Evolutionary conservation across 2,113 vertebrate species (phyloP), one percentile per base, ranked within the genome.

Genomic region (Plestiodon gilberti): DNA sequence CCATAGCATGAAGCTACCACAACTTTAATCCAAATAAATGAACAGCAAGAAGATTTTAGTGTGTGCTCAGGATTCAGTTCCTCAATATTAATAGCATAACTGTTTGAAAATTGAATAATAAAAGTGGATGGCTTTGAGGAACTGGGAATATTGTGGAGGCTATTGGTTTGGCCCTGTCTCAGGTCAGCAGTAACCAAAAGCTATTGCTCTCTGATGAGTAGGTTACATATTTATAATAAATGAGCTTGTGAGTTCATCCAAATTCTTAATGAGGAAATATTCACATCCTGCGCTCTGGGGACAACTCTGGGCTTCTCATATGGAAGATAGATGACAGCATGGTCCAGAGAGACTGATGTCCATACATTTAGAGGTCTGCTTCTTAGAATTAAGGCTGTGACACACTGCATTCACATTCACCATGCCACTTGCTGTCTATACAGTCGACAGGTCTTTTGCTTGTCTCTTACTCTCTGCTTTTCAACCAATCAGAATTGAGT

Each of bases 211-310:
- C 40, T 76, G 78, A 73, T 71, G 55, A 33, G n/a, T 61, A 77
- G 74, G 74, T 82, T 69, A 73, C 84, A 62, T 2, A 64, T 86
- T 71, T 86, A 83, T 78, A 78, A 83, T 78, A 77, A 43, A 87
- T 82, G 80, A 82, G 80, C 52, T 82, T 69, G 35, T 62, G 65
- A 78, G 64, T 83, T 78, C 55, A 30, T 77, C 57, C 81, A 83
- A 83, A 78, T 71, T 48, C 69, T 78, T 73, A 78, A 83, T 73
- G 76, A 73, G 67, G 81, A 80, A 83, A 73, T 79, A 78, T 81
- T 64, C 40, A 67, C 61, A 62, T 76, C 33, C 70, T 76, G 59
- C 18, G 48, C 38, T 78, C 35, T 79, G 65, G 84, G 84, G 79
- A 79, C 55, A 86, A 86, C 38, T 73, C 55, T 73, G 67, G 78